Evolutionary conservation across 2,113 vertebrate species (phyloP).

Genomic region (Percopsis transmontana): DNA sequence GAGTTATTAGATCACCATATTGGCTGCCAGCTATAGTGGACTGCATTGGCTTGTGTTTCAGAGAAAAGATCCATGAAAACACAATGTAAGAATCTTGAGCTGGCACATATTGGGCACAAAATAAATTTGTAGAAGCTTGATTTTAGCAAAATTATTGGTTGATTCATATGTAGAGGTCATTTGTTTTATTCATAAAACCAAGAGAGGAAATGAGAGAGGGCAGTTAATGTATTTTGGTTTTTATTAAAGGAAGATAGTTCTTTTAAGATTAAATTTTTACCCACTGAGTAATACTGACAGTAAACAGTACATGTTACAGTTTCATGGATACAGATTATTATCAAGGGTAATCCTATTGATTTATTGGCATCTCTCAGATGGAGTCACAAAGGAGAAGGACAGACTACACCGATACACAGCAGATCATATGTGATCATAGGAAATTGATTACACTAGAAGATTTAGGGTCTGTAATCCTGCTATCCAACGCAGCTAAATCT

Average conservation of each 20-base stretch:
- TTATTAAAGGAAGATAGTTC: neutral
- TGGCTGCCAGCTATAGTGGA: neutral
- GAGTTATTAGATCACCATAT: slow-evolving; percentile 1
- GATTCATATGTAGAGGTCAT: neutral
- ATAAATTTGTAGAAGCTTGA: neutral
- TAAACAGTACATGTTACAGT: slow-evolving; percentile 60
- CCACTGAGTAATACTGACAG: slow-evolving; percentile 37
- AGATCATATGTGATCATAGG: slow-evolving; percentile 25
- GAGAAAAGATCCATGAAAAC: neutral
- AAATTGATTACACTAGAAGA: slow-evolving; percentile 52
- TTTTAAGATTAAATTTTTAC: slow-evolving; percentile 22
- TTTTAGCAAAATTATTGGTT: too few species aligned
- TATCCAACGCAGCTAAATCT: slow-evolving; percentile 18
- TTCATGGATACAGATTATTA: slow-evolving; percentile 54
- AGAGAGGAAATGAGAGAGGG: neutral
- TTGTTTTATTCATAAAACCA: neutral
- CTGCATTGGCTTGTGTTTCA: neutral
- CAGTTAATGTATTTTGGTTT: neutral
- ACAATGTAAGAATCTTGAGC: neutral
- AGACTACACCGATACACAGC: slow-evolving; percentile 28
- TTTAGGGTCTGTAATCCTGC: slow-evolving; percentile 17
- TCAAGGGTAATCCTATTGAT: slow-evolving; percentile 65
- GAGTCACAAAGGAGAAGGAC: slow-evolving; percentile 25
- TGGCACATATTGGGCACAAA: neutral
- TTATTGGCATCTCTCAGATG: slow-evolving; percentile 37